Percentiles rank a stretch among this genome's conserved stretches.
Evolutionary conservation across 2,888 invertebrate species (phyloP).

Genomic region (Cynaeus angustus): DNA sequence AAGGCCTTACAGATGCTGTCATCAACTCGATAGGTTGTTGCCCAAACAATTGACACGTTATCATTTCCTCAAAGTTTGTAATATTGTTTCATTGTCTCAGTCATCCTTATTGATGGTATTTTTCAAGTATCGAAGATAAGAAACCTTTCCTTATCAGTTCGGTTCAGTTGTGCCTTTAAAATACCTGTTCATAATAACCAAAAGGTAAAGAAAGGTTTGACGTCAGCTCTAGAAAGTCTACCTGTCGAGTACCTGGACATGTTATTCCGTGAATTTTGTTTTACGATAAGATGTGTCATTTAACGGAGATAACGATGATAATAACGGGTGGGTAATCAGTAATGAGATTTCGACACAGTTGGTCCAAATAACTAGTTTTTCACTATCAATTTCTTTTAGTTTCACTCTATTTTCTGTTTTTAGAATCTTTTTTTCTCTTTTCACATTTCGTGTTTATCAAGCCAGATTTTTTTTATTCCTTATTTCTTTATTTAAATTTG

Average conservation of each 20-base stretch:
- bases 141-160: conserved; percentile 5
- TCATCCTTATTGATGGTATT: not conserved
- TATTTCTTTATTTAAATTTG: no score
- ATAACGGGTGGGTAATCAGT: no score
- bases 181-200: conserved; percentile 14
- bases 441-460: no score
- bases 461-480: no score
- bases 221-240: not conserved
- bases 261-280: no score
- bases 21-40: conserved; percentile 27
- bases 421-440: no score
- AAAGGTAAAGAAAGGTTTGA: not conserved
- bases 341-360: no score
- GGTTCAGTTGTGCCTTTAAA: not conserved
- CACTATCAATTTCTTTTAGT: no score
- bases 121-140: conserved; percentile 8
- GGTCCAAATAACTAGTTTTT: no score
- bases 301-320: no score
- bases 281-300: no score
- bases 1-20: conserved; percentile 15
- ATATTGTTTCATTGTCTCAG: conserved; percentile 12
- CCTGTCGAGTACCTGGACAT: not conserved
- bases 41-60: conserved; percentile 29
- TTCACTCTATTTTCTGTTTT: no score
- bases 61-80: conserved; percentile 18